These are phyloP conservation scores for Siniperca undulata DNA, from an alignment of 2,797 vertebrate genomes.

Conservation along the genomic window DNA sequence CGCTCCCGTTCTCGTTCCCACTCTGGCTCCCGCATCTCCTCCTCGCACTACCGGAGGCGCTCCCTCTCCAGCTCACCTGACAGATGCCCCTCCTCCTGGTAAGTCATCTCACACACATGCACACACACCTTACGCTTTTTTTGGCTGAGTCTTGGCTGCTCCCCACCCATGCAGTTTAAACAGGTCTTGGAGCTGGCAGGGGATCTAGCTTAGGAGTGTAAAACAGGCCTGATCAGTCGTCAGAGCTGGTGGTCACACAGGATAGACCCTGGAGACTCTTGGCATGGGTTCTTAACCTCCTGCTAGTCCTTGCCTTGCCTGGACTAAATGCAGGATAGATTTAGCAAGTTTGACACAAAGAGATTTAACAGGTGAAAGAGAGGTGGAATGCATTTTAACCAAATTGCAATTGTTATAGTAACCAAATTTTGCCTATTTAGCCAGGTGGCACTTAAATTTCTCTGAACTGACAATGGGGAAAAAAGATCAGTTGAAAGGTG, in stretches of 20 bases:
- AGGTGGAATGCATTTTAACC: conserved; percentile 7
- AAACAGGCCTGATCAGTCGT: conserved; percentile 61
- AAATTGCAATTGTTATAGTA: conserved; percentile 16
- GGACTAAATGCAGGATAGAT: conserved; percentile 47
- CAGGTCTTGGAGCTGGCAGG: conserved; percentile 45
- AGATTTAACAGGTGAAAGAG: conserved; percentile 24
- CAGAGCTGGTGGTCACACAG: conserved; percentile 51
- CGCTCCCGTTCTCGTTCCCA: conserved; percentile 91
- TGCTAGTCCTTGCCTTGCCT: conserved; percentile 37
- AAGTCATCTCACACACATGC: conserved; percentile 55
- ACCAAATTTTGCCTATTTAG: conserved; percentile 33
- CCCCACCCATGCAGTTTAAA: conserved; percentile 47
- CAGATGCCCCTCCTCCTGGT: conserved; percentile 93
- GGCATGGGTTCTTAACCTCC: conserved; percentile 53
- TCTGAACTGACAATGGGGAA: conserved; percentile 24
- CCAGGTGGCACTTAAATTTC: conserved; percentile 32
- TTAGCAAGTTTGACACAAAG: conserved; percentile 19
- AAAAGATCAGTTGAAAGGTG: conserved; percentile 38
- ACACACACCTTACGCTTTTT: conserved; percentile 41
- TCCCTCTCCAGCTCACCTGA: conserved; percentile 96
- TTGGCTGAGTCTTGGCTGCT: conserved; percentile 53
- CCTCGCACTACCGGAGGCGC: conserved; percentile 91
- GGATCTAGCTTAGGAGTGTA: conserved; percentile 49
- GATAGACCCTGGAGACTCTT: conserved; percentile 48
- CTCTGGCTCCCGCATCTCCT: conserved; percentile 92